Evolutionary conservation across 2,113 vertebrate species (phyloP).

Genomic region (Sinocyclocheilus anshuiensis): DNA sequence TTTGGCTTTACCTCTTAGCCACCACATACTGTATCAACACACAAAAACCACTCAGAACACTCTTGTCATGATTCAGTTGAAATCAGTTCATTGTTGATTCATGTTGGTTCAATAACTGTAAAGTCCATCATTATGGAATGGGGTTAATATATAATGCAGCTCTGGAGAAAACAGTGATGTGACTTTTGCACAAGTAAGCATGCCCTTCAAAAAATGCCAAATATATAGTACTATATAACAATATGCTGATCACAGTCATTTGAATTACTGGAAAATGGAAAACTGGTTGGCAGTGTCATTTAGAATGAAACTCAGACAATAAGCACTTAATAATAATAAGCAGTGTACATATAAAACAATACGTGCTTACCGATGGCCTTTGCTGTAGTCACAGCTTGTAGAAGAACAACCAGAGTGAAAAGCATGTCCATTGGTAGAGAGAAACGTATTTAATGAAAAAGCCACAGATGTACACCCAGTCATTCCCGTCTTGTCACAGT

Average conservation of each 20-base stretch:
- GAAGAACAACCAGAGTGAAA: constrained; percentile 54
- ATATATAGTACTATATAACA: too few relatives aligned
- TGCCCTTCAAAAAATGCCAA: too few relatives aligned
- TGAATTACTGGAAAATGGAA: background rate
- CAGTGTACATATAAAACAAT: background rate
- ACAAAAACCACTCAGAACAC: background rate
- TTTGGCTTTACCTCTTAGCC: too few relatives aligned
- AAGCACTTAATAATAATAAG: background rate
- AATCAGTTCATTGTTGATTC: too few relatives aligned
- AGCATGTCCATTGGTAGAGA: constrained; percentile 51
- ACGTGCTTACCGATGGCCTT: constrained; percentile 65
- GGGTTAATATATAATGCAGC: too few relatives aligned
- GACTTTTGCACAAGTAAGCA: too few relatives aligned
- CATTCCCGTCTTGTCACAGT: background rate
- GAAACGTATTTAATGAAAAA: background rate
- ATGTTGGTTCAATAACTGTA: too few relatives aligned
- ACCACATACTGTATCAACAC: background rate
- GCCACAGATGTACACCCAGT: background rate
- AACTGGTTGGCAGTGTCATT: background rate
- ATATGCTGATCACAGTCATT: background rate
- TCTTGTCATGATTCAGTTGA: too few relatives aligned
- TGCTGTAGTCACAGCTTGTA: constrained; percentile 50
- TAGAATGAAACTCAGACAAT: background rate
- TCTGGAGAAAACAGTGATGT: background rate
- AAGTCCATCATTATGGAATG: too few relatives aligned